Conservation (phyloP, 2,888 invertebrate genomes). For the Aspidiotus rigidus region DNA sequence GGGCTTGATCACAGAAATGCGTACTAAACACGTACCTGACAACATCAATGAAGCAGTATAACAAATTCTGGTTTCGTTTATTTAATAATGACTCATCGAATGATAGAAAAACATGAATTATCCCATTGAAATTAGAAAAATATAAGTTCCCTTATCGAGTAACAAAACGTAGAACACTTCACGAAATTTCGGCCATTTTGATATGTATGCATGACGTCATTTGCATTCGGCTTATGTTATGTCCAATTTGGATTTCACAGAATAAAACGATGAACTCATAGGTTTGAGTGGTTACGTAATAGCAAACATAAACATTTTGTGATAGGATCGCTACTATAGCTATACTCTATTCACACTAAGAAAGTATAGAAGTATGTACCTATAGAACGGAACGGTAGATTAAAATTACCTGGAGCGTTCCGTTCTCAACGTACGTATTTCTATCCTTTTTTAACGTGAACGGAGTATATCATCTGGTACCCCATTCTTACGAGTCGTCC, state of each 20-base stretch:
- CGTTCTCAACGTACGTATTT: too few species aligned
- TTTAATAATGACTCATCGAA: slow-evolving; percentile 1
- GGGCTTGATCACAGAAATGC: slow-evolving; percentile 28
- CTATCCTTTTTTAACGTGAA: too few species aligned
- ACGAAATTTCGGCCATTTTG: slow-evolving; percentile 32
- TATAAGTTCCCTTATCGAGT: slow-evolving; percentile 6
- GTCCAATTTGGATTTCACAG: slow-evolving; percentile 40
- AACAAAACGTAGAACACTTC: slow-evolving; percentile 29
- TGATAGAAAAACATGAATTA: slow-evolving; percentile 14
- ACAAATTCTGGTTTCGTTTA: slow-evolving; percentile 6
- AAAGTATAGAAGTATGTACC: too few species aligned
- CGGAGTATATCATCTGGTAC: too few species aligned
- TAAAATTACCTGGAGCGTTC: too few species aligned
- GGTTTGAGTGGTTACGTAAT: too few species aligned
- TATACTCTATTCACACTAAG: too few species aligned
- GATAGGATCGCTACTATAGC: too few species aligned
- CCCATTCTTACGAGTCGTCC: too few species aligned
- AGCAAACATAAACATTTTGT: too few species aligned
- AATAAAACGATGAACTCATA: too few species aligned
- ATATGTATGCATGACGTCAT: slow-evolving; percentile 27
- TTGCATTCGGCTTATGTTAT: slow-evolving; percentile 26
- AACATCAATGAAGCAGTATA: slow-evolving; percentile 20
- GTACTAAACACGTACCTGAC: slow-evolving; percentile 27
- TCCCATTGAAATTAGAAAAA: slow-evolving; percentile 22
- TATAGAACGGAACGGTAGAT: too few species aligned